Base-by-base conservation (phyloP, 2,888 invertebrate species). In the Cheilosia scutellata region DNA sequence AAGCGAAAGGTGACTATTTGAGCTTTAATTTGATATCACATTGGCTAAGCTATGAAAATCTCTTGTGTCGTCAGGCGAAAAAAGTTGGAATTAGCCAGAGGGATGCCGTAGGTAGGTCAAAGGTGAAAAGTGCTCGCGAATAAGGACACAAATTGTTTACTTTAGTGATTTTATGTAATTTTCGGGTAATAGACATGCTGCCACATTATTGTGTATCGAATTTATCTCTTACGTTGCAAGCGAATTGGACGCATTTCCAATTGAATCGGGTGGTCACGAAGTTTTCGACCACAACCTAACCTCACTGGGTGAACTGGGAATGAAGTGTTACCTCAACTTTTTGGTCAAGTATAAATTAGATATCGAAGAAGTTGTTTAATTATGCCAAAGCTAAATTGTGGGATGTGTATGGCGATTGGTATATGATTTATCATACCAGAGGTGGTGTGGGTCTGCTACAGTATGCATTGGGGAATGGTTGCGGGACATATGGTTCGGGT, bases 101-200 rank as follows among this genome's bases (percentile, higher is more conserved):
- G 89, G 89, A 79, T 87, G 88, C 88, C 88, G 90, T 90, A 91
- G 91, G 91, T 92, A 91, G 92, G 92, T 91, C 91, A 91, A 91
- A 90, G 90, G 90, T 88, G 87, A 88, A 88, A 87, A 88, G 87
- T 88, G 89, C 68, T 87, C 62, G 63, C 74, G 51, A 82, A 74
- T 87, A 82, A 86, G 80, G 82, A 86, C 77, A 68, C 66, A 86
- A 82, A 77, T 72, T 82, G 80, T 82, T 82, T 86, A 76, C 82
- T 80, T 60, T 55, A 66, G 71, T 68, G 80, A 71, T 75, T 84
- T 84, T 84, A 84, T 84, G 42, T 80, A 80, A 84, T 79, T 84
- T 51, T 53, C 40, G 16, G 13, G 5, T 31, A 13, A 51, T 53
- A 29, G 31, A 57, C 31, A 57, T 74, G 16, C 20, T 47, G 42